Conservation (phyloP, 2,888 invertebrate species). For the Automeris io region DNA sequence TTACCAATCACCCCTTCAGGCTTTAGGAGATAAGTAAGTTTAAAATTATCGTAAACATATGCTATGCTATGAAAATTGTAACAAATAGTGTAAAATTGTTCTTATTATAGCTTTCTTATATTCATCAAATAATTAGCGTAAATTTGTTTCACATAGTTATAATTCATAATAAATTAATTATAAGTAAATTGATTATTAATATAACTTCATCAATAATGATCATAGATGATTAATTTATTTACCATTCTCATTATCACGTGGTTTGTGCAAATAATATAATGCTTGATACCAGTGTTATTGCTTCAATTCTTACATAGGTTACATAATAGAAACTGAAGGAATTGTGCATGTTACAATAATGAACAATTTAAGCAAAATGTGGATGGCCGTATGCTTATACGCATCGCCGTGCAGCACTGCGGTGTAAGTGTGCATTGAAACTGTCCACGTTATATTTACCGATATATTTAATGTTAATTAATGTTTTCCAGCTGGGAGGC, state of each 20-base stretch:
- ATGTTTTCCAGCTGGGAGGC: slow-evolving; percentile 62
- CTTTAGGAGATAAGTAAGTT: slow-evolving; percentile 54
- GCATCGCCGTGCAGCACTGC: slow-evolving; percentile 41
- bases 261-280: slow-evolving; percentile 1
- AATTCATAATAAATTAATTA: background rate
- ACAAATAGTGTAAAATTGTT: background rate
- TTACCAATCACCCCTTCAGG: slow-evolving; percentile 60
- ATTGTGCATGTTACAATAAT: slow-evolving; percentile 31
- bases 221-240: background rate
- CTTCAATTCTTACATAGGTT: slow-evolving; percentile 29
- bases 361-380: slow-evolving; percentile 31
- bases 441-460: slow-evolving; percentile 32
- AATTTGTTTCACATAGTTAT: background rate
- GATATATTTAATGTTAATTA: slow-evolving; percentile 18
- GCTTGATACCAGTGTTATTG: slow-evolving; percentile 6
- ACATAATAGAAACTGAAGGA: slow-evolving; percentile 32
- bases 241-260: background rate
- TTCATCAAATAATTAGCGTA: background rate
- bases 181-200: background rate
- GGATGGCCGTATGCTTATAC: slow-evolving; percentile 48
- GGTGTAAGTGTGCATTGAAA: slow-evolving; percentile 57
- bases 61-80: background rate
- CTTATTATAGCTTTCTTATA: background rate
- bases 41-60: too few species aligned
- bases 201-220: background rate